A percentile compares a stretch with the other conserved stretches of the same genome.
Conservation (phyloP, 2,797 vertebrate species). For the Platalea minor region DNA sequence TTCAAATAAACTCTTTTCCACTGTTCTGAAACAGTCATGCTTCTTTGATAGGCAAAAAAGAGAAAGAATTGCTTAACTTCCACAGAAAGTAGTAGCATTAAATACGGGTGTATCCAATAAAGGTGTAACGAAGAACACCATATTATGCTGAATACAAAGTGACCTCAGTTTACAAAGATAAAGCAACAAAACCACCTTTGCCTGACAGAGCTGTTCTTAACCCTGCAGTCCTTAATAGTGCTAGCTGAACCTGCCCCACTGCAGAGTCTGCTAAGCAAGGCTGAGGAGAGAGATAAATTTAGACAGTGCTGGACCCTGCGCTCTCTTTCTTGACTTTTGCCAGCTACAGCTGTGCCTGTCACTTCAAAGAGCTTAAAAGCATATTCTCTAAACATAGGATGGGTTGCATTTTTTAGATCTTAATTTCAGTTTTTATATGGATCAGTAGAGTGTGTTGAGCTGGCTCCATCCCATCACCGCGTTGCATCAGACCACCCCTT, state of each 20-base stretch:
- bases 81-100: neutral
- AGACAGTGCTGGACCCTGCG: fast-evolving
- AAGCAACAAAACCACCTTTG: neutral
- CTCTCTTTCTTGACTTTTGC: neutral
- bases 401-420: neutral
- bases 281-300: neutral
- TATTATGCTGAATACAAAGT: neutral
- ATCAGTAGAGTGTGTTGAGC: neutral
- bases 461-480: neutral
- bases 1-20: neutral
- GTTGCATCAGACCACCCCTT: neutral
- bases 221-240: neutral
- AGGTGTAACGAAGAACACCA: neutral
- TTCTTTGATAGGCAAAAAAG: neutral
- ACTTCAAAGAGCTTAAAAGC: neutral
- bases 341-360: neutral
- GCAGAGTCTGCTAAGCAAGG: neutral
- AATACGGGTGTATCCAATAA: neutral
- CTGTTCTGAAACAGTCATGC: neutral
- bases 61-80: neutral
- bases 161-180: neutral
- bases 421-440: neutral
- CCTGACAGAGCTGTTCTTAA: neutral
- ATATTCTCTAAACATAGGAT: neutral
- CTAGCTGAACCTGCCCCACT: neutral